Percentiles rank a stretch among this genome's conserved stretches.
Conservation (phyloP, 2,797 vertebrate species). For the Sciurus carolinensis region DNA sequence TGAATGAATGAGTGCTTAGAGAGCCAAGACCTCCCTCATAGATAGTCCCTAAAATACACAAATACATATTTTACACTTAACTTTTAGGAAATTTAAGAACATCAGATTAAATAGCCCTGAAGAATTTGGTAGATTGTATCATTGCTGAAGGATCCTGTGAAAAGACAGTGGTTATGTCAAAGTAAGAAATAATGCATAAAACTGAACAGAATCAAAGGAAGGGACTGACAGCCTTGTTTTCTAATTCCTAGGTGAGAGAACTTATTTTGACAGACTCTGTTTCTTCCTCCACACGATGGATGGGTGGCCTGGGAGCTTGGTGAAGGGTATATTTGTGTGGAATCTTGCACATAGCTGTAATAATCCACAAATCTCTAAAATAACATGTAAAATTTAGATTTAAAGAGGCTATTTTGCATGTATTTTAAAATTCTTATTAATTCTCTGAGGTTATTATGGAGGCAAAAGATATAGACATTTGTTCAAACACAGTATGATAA, state of each 20-base stretch:
- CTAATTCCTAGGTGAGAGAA: not conserved
- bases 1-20: constrained; percentile 32
- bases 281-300: not conserved
- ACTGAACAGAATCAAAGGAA: not conserved
- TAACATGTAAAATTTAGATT: not conserved
- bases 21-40: not conserved
- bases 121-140: not conserved
- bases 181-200: not conserved
- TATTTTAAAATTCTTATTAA: constrained; percentile 8
- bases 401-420: not conserved
- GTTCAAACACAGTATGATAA: constrained; percentile 19
- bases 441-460: not conserved
- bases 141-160: not conserved
- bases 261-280: not conserved
- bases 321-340: not conserved
- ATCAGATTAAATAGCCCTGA: not conserved
- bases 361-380: not conserved
- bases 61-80: not conserved
- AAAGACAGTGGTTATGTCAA: not conserved
- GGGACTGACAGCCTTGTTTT: not conserved
- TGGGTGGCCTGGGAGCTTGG: not conserved
- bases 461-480: constrained; percentile 4
- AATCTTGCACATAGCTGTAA: not conserved
- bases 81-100: not conserved
- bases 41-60: not conserved